phyloP scores from a whole-genome alignment of 2,797 vertebrate species.

The Leptoclinus maculatus region DNA sequence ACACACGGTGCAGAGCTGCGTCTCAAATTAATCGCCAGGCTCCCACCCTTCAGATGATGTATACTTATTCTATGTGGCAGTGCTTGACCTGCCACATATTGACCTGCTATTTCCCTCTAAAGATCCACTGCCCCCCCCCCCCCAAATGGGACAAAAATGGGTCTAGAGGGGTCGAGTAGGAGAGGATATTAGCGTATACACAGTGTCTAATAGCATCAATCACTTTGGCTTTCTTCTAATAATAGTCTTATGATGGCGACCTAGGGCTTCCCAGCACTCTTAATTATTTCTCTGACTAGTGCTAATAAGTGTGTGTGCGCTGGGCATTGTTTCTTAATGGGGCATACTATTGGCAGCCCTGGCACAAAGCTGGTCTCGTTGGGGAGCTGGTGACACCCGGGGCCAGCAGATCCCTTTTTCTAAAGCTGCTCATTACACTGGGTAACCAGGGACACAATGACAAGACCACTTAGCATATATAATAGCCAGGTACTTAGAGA shows the following conservation, averaged over 20 bases:
- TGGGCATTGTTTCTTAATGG: constrained; percentile 67
- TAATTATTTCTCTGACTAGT: constrained; percentile 64
- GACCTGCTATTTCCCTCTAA: neutral
- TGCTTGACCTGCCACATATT: neutral
- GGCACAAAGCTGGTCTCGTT: constrained; percentile 60
- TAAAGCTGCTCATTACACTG: constrained; percentile 69
- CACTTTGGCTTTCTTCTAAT: constrained; percentile 43
- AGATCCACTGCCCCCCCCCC: neutral
- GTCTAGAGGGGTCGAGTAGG: neutral
- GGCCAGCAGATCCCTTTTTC: constrained; percentile 64
- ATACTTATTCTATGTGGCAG: neutral
- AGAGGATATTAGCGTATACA: constrained; percentile 1
- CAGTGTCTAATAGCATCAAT: constrained; percentile 51
- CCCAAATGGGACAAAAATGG: neutral
- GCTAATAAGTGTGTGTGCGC: constrained; percentile 43
- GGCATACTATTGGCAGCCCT: constrained; percentile 66
- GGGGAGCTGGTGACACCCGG: constrained; percentile 59
- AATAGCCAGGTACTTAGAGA: constrained; percentile 56
- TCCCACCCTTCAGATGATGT: too few species aligned
- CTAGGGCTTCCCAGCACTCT: constrained; percentile 34
- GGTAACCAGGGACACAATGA: constrained; percentile 55
- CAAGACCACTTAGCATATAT: constrained; percentile 70
- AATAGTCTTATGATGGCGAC: constrained; percentile 49
- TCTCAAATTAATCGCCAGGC: too few species aligned
- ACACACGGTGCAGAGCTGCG: too few species aligned